Evolutionary conservation across 2,888 invertebrate genomes (phyloP).

Genomic region (Pseudococcus jackbeardsleyi): DNA sequence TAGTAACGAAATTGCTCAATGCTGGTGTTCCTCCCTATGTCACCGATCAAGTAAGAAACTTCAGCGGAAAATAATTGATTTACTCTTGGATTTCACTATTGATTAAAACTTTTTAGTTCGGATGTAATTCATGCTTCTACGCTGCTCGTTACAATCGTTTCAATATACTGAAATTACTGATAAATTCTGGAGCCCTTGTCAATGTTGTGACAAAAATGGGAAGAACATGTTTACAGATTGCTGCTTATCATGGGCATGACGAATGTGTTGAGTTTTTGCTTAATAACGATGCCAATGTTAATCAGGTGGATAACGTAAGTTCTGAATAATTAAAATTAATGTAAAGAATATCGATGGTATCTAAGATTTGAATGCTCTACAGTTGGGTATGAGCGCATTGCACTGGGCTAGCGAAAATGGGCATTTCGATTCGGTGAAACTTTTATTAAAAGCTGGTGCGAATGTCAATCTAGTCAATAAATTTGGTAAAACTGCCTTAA

Average conservation of each 20-base stretch:
- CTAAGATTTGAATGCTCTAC: slow-evolving; percentile 67
- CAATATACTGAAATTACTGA: slow-evolving; percentile 38
- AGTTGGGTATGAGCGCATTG: slow-evolving; percentile 90
- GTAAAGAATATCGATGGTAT: background rate
- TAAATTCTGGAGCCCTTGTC: background rate
- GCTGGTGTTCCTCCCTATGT: slow-evolving; percentile 39
- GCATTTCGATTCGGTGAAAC: slow-evolving; percentile 78
- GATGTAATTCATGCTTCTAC: slow-evolving; percentile 50
- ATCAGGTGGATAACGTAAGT: slow-evolving; percentile 83
- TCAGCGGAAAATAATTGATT: no score
- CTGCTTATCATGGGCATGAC: slow-evolving; percentile 86
- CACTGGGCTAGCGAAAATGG: slow-evolving; percentile 94
- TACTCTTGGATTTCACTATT: no score
- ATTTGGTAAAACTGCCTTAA: slow-evolving; percentile 80
- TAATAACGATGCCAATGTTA: slow-evolving; percentile 79
- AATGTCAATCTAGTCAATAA: slow-evolving; percentile 79
- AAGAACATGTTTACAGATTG: slow-evolving; percentile 90
- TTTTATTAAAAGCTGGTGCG: slow-evolving; percentile 82
- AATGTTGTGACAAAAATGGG: slow-evolving; percentile 87
- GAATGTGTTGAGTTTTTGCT: slow-evolving; percentile 80
- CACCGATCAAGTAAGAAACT: slow-evolving; percentile 38
- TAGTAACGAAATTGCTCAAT: slow-evolving; percentile 19
- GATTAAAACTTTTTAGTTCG: background rate
- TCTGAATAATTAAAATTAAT: background rate
- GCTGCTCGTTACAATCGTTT: slow-evolving; percentile 52